Base-by-base conservation (phyloP, 1,140 invertebrate species). In the Holcopasites calliopsidis region DNA sequence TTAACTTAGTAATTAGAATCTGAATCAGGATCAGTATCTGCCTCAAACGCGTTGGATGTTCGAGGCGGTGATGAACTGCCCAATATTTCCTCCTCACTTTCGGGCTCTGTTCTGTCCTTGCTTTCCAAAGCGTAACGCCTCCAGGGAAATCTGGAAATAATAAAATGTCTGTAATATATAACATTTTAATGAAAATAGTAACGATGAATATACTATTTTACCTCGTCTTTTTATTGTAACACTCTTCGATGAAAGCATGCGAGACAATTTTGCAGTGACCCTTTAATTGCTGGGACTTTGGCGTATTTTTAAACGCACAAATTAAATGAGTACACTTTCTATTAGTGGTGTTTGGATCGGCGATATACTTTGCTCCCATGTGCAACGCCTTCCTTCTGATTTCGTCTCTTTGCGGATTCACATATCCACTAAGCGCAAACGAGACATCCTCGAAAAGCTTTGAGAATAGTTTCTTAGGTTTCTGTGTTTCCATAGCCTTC, bases 221-320 rank as follows among this genome's bases (percentile, higher is more conserved):
- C 91, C 90, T 90, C 49, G 33, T 90, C 69, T 88, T 90, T 33
- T 90, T 84, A 18, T 87, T 79, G 72, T 85, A 91, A 80, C 88
- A 90, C 16, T 91, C 87, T 62, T 91, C 90, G 52, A 92, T 88
- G 68, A 89, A 92, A 18, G 50, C 72, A 65, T 91, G 87, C 2
- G 82, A 81, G n/a, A 92, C 85, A 72, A 92, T 91, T 76, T 91
- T 91, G 2, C 78, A 78, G 49, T 85, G 77, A 23, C 85, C 84
- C 55, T 88, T 89, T 1, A 92, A 77, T 66, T 88, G 86, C 16
- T 89, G 85, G 60, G 73, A 87, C 52, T 92, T 92, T 16, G 91
- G 91, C 49, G 91, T 91, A 73, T 92, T 92, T 79, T 86, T 88
- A 66, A 91, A 91, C 49, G 90, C 90, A 85, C 90, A 91, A 18